A percentile compares a stretch with the other conserved stretches of the same genome.
phyloP scores from a whole-genome alignment of 2,113 vertebrate genomes.

The Rostratula benghalensis region DNA sequence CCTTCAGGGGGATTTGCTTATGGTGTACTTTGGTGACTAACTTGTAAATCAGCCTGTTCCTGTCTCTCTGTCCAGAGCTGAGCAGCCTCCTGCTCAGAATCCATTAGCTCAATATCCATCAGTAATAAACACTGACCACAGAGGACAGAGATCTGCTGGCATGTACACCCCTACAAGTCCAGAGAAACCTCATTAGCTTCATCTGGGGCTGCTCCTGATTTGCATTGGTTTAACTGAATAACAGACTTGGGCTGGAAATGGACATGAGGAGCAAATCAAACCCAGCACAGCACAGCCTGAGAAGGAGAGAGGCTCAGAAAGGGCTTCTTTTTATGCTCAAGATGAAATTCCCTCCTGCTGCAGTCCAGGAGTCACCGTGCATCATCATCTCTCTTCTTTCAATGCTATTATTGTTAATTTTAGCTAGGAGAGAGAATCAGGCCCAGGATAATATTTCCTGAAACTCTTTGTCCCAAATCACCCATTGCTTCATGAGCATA shows the following conservation, averaged over 20 bases:
- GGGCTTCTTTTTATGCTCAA: not conserved
- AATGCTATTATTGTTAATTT: not conserved
- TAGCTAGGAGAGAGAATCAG: not conserved
- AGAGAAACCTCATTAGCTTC: not conserved
- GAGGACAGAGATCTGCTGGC: not conserved
- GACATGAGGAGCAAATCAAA: not conserved
- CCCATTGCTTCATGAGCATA: not conserved
- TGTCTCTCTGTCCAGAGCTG: not conserved
- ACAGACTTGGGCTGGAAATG: conserved; percentile 26
- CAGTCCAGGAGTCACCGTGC: not conserved
- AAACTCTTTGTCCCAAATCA: not conserved
- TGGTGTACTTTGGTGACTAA: not conserved
- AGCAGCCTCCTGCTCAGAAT: not conserved
- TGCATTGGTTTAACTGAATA: conserved; percentile 63
- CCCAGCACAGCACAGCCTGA: not conserved
- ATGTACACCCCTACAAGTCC: not conserved
- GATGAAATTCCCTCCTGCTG: not conserved
- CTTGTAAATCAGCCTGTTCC: not conserved
- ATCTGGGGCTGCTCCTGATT: conserved; percentile 32
- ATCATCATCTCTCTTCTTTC: not conserved
- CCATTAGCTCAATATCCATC: no score
- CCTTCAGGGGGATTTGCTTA: not conserved
- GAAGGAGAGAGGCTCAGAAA: not conserved
- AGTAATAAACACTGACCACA: conserved; percentile 1
- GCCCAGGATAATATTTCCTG: not conserved